Percentiles rank a stretch among this genome's conserved stretches.
These are phyloP conservation scores for Cerastis rubricosa DNA, from an alignment of 2,888 invertebrate genomes.

Conservation along the genomic window DNA sequence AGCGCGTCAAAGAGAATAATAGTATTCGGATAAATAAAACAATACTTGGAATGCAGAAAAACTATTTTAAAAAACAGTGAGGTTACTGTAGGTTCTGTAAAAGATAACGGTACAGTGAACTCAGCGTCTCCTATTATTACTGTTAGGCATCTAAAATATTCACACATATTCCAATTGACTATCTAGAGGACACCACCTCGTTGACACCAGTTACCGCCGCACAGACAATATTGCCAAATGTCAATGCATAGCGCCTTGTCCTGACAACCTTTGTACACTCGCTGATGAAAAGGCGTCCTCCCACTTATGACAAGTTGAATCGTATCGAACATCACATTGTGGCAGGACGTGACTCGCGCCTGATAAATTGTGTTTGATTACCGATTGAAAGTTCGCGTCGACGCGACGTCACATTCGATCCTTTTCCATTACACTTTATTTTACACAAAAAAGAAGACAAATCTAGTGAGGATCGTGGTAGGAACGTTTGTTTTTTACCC, in stretches of 20 bases:
- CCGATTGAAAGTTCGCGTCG: slow-evolving; percentile 18
- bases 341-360: slow-evolving; percentile 21
- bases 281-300: slow-evolving; percentile 14
- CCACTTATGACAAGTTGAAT: slow-evolving; percentile 38
- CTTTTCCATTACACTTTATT: slow-evolving; percentile 14
- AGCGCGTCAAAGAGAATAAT: slow-evolving; percentile 42
- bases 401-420: slow-evolving; percentile 6
- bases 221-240: not conserved
- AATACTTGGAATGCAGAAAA: slow-evolving; percentile 21
- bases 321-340: slow-evolving; percentile 25
- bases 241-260: not conserved
- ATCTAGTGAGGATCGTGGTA: not conserved
- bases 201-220: slow-evolving; percentile 9
- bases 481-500: not conserved
- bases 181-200: not conserved
- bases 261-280: slow-evolving; percentile 22
- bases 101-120: no score
- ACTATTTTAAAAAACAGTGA: no score
- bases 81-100: not conserved
- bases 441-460: not conserved
- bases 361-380: slow-evolving; percentile 32
- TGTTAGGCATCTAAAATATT: not conserved
- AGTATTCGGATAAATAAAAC: slow-evolving; percentile 43
- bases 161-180: not conserved
- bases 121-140: not conserved